Evolutionary conservation across 2,888 invertebrate genomes (phyloP).

Genomic region (Chrysolina haemoptera): DNA sequence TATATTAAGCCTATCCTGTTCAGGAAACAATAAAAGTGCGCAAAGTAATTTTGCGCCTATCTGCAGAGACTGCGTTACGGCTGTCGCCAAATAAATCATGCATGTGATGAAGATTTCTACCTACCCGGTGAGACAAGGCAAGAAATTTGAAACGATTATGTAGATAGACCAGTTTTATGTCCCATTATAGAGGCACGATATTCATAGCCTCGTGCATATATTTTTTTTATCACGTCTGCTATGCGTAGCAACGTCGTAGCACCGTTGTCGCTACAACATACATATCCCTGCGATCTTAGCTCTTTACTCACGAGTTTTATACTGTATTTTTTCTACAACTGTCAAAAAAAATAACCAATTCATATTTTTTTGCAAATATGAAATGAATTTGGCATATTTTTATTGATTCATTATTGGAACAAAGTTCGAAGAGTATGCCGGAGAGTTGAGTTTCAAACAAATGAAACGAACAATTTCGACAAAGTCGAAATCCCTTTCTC

Average conservation of each 20-base stretch:
- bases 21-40: background rate
- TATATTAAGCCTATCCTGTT: background rate
- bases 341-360: too few relatives aligned
- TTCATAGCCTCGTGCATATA: constrained; percentile 1
- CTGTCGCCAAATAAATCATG: constrained; percentile 15
- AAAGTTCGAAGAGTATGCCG: too few relatives aligned
- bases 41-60: constrained; percentile 3
- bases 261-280: background rate
- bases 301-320: background rate
- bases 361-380: too few relatives aligned
- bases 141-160: constrained; percentile 15
- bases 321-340: too few relatives aligned
- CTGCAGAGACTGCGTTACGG: constrained; percentile 5
- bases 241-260: background rate
- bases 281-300: background rate
- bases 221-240: constrained; percentile 2
- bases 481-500: too few relatives aligned
- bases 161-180: constrained; percentile 11
- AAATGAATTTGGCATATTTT: too few relatives aligned
- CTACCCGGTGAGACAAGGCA: constrained; percentile 13
- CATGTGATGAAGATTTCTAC: constrained; percentile 12
- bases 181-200: background rate
- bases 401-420: too few relatives aligned
- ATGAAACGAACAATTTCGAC: too few relatives aligned
- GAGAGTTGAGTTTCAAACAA: too few relatives aligned